phyloP scores from a whole-genome alignment of 2,113 vertebrate species.

The Anolis carolinensis region DNA sequence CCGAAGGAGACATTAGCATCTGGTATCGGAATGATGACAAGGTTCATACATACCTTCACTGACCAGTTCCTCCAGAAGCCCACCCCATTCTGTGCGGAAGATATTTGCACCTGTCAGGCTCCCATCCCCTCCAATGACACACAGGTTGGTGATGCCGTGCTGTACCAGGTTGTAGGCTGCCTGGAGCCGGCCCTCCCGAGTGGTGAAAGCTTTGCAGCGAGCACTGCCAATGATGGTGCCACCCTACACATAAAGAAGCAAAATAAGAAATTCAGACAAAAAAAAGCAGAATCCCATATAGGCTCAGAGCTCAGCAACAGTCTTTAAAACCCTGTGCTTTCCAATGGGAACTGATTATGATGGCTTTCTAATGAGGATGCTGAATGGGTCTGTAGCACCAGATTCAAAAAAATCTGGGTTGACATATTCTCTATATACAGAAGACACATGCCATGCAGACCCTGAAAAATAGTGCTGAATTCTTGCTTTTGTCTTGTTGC shows the following conservation, averaged over 20 bases:
- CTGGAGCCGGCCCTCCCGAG: conserved; percentile 80
- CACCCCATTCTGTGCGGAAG: conserved; percentile 90
- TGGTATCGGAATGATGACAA: neutral
- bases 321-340: neutral
- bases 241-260: conserved; percentile 72
- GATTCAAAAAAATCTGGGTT: neutral
- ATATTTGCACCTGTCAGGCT: conserved; percentile 93
- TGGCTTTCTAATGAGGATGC: neutral
- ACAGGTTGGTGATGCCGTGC: conserved; percentile 92
- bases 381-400: neutral
- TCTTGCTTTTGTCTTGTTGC: neutral
- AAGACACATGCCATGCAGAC: neutral
- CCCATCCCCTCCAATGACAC: conserved; percentile 93
- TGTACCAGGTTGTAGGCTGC: conserved; percentile 90
- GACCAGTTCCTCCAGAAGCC: conserved; percentile 87
- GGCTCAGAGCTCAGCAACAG: neutral
- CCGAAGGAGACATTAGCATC: too few relatives aligned
- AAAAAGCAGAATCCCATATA: neutral
- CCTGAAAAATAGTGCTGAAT: neutral
- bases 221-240: conserved; percentile 93
- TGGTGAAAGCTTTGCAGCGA: conserved; percentile 90
- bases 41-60: conserved; percentile 74
- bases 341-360: neutral
- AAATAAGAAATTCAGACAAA: neutral
- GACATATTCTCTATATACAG: neutral